These are phyloP conservation scores for Myiagra hebetior DNA, from an alignment of 2,113 vertebrate genomes.

Conservation along the genomic window DNA sequence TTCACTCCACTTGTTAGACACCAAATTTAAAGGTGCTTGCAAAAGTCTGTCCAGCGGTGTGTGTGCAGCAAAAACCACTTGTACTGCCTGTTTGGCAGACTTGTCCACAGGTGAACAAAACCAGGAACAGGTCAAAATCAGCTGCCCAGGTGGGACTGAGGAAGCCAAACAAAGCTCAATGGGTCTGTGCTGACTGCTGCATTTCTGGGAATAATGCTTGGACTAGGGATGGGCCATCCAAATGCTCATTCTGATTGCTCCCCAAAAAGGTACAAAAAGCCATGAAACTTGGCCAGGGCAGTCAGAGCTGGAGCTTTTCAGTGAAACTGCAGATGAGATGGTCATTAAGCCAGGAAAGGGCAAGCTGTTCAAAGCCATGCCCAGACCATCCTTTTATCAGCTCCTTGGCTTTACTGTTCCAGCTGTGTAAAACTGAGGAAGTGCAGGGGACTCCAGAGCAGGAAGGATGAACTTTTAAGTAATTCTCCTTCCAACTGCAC, in stretches of 20 bases:
- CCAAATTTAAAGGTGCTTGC: background rate
- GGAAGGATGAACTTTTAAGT: background rate
- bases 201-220: background rate
- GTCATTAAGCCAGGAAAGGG: background rate
- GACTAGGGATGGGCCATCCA: background rate
- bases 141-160: background rate
- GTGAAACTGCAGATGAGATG: background rate
- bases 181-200: background rate
- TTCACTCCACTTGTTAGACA: background rate
- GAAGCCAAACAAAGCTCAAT: background rate
- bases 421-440: background rate
- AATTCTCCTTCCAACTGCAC: background rate
- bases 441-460: background rate
- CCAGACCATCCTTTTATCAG: background rate
- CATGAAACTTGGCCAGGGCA: background rate
- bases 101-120: background rate
- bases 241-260: background rate
- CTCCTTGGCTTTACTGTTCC: background rate
- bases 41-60: background rate
- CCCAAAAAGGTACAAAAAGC: background rate
- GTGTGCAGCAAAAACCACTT: background rate
- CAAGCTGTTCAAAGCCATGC: background rate
- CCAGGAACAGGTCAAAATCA: background rate
- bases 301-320: background rate
- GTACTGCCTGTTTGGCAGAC: background rate